A percentile compares a stretch with the other conserved stretches of the same genome.
Evolutionary conservation across 2,888 invertebrate genomes (phyloP).

Genomic region (Sesamia inferens): DNA sequence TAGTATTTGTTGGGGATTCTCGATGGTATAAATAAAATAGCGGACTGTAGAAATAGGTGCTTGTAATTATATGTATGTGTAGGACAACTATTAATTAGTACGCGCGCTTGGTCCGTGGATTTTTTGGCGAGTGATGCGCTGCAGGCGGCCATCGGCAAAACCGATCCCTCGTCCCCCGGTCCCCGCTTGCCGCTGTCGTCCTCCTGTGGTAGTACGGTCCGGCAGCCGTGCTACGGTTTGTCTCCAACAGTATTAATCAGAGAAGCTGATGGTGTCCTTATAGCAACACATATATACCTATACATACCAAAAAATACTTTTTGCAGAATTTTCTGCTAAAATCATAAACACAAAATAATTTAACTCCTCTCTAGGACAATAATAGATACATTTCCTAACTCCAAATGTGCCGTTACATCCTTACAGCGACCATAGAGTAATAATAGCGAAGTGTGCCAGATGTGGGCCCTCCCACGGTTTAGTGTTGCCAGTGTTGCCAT

Average conservation of each 20-base stretch:
- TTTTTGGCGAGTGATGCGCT: no score
- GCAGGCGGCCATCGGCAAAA: no score
- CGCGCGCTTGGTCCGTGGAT: no score
- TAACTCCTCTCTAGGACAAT: constrained; percentile 27
- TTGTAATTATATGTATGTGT: no score
- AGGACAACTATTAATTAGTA: no score
- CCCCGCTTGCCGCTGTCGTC: no score
- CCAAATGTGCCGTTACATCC: constrained; percentile 57
- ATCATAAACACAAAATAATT: constrained; percentile 11
- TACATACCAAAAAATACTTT: neutral
- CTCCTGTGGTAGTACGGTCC: no score
- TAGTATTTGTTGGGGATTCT: no score
- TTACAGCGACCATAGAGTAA: constrained; percentile 56
- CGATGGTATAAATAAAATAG: no score
- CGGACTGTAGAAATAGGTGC: no score
- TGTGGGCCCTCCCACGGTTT: constrained; percentile 74
- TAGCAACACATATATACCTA: neutral
- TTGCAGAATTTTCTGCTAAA: neutral
- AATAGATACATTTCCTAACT: constrained; percentile 51
- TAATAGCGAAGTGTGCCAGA: constrained; percentile 66
- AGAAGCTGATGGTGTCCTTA: neutral
- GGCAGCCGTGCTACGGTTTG: no score
- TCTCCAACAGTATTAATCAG: neutral
- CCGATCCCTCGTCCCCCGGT: no score
- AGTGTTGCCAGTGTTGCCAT: constrained; percentile 52